Base-by-base conservation (phyloP, 2,888 invertebrate species). In the Calliphora vomitoria region DNA sequence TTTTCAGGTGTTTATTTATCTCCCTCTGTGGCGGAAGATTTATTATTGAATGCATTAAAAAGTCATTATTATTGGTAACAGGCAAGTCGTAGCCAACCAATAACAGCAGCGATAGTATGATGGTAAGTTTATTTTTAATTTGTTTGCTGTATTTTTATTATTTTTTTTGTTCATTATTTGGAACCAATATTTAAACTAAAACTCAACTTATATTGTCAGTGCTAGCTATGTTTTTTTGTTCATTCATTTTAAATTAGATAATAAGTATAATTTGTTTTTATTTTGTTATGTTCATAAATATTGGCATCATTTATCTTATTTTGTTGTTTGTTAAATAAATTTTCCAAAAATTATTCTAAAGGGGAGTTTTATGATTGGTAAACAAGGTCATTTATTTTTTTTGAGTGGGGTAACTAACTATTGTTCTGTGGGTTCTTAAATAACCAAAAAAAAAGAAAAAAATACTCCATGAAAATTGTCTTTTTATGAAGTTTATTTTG, bases 1-100 rank as follows among this genome's bases (percentile, higher is more conserved):
- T 58, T 81, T 85, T 78, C 86, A 86, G 78, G 82, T 78, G 76
- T 72, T 74, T 82, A 53, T 86, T 82, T 81, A 82, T 72, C 82
- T 74, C 82, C 72, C 25, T 50, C 76, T 66, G 72, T 78, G 82
- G 60, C 66, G 74, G 82, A 86, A 78, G 82, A 86, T 86, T 86
- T 86, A 86, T 86, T 86, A 86, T 82, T 72, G 62, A 82, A 62
- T 82, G 78, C 86, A 86, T 86, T 86, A 82, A 86, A 82, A 82
- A 86, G 72, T 82, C 82, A 82, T 86, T 86, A 86, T 78, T 66
- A 60, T 25, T 74, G 58, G 68, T 35, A 85, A 74, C 47, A 74
- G 55, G 38, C 75, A 75, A 58, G 53, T 25, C 53, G n/a, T 31
- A 20, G 62, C 41, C 72, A 25, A 47, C 13, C 13, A 47, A n/a